Percentiles rank a stretch among this genome's conserved stretches.
These are phyloP conservation scores for Drosophila subsilvestris DNA, from an alignment of 2,888 invertebrate species.

Conservation along the genomic window DNA sequence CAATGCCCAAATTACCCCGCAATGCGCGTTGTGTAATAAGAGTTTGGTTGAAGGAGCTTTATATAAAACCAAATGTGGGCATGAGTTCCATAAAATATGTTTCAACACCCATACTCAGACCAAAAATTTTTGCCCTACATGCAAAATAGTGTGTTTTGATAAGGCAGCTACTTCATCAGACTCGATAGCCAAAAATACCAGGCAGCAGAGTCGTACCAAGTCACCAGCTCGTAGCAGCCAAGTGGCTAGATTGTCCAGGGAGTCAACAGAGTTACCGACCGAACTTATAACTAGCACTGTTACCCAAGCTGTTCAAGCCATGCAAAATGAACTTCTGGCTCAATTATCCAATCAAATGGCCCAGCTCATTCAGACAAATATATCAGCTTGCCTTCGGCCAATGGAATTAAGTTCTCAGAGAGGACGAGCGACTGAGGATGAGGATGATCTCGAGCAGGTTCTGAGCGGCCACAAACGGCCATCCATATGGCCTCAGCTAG, in stretches of 20 bases:
- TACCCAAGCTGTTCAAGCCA: no score
- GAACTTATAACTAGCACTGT: neutral
- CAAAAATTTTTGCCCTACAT: neutral
- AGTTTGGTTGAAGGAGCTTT: no score
- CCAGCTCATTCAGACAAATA: no score
- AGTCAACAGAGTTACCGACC: neutral
- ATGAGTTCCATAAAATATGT: neutral
- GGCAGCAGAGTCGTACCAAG: neutral
- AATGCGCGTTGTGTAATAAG: no score
- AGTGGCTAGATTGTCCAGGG: neutral
- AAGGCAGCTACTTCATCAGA: neutral
- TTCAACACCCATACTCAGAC: neutral
- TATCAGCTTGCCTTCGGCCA: no score
- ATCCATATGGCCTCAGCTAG: neutral
- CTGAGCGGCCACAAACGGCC: no score
- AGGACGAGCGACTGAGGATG: no score
- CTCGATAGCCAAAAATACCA: neutral
- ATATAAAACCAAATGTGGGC: conserved; percentile 1
- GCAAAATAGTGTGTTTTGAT: neutral
- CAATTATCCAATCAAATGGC: no score
- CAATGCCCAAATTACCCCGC: no score
- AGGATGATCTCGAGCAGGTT: no score
- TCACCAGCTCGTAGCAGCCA: neutral
- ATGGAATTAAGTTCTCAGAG: no score
- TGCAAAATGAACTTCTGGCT: no score